These are phyloP conservation scores for Nothobranchius furzeri DNA, from an alignment of 2,113 vertebrate genomes.

Conservation along the genomic window DNA sequence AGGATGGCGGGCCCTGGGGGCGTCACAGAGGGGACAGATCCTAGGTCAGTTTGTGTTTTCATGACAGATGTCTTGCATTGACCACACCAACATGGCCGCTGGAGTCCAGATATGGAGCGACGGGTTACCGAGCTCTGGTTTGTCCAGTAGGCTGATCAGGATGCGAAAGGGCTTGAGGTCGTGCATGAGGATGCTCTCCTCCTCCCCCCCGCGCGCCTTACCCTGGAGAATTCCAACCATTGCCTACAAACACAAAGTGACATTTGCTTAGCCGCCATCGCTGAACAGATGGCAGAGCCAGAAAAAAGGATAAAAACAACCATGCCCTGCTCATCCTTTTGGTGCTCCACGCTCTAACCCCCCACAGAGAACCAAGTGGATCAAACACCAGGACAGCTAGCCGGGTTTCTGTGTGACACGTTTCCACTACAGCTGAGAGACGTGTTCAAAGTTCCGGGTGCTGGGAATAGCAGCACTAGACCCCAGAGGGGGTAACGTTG, in stretches of 20 bases:
- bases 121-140: constrained; percentile 92
- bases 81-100: not conserved
- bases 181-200: constrained; percentile 91
- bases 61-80: no score
- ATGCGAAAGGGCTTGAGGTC: constrained; percentile 98
- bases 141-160: constrained; percentile 97
- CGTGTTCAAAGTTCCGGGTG: constrained; percentile 51
- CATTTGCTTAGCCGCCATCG: constrained; percentile 39
- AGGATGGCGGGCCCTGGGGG: constrained; percentile 92
- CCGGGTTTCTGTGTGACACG: not conserved
- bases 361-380: constrained; percentile 53
- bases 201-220: constrained; percentile 88
- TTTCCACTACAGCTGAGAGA: constrained; percentile 2
- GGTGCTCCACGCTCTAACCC: constrained; percentile 3
- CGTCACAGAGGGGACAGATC: not conserved
- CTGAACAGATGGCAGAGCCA: constrained; percentile 68
- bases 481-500: not conserved
- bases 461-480: constrained; percentile 34
- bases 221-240: constrained; percentile 97
- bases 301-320: constrained; percentile 32
- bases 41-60: not conserved
- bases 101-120: not conserved
- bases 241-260: constrained; percentile 78
- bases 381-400: constrained; percentile 38
- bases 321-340: not conserved